Evolutionary conservation across 2,113 vertebrate species (phyloP), one percentile per base, ranked within the genome.

Genomic region (Vidua macroura): DNA sequence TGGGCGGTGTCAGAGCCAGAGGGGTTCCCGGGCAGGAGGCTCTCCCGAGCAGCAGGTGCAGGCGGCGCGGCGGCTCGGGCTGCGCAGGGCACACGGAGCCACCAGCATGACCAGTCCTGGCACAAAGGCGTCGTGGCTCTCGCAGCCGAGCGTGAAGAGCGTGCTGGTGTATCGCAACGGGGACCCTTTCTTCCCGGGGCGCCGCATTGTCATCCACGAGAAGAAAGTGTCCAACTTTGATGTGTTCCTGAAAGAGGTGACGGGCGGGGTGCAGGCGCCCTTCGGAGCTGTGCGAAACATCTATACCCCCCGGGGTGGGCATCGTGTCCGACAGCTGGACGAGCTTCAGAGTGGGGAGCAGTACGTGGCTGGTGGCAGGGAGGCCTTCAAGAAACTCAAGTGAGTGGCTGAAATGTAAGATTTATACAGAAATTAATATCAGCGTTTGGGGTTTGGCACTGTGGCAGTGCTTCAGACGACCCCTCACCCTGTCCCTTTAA

Each of bases 351-450:
- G 97, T 52, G 99, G 99, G n/a, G 98, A 99, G 97, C 98, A 98
- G 91, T 99, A 99, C 69, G 99, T 99, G 77, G 99, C 99, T 15
- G 99, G 98, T 17, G 99, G 99, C 75, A 98, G 91, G 91, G 99
- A 99, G 95, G 98, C 96, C 86, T 99, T 99, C 98, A 99, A 99
- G 95, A 99, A 98, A 86, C 96, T 99, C 67, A 99, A 99, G 99
- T 99, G 98, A 99, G 99, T 98, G 76, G 11, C 62, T 67, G 53
- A 35, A 77, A 92, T 68, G 0, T 52, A 33, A 81, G 37, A 28
- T 79, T 62, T 43, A 8, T 20, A 7, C 2, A 13, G 59, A 68
- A 41, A 49, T n/a, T 2, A 44, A 3, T 30, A 30, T 28, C 55
- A 55, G 25, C 33, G 1, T 41, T 24, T 67, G 82, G 22, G 6